These are phyloP conservation scores for Pipistrellus nathusii DNA, from an alignment of 2,797 vertebrate genomes.

Conservation along the genomic window DNA sequence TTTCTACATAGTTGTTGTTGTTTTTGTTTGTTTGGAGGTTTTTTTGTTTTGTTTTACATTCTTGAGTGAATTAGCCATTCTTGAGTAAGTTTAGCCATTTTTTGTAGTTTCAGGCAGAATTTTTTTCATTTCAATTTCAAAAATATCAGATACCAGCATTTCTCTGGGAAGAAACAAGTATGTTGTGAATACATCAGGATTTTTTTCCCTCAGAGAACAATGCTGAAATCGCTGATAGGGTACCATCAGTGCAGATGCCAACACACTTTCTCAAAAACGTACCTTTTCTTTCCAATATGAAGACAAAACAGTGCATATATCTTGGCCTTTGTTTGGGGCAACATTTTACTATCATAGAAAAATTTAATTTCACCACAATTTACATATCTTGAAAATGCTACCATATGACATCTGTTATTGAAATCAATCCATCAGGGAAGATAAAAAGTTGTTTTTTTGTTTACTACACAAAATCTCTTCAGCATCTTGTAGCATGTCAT, in stretches of 20 bases:
- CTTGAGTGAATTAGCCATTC: not conserved
- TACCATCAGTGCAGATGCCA: not conserved
- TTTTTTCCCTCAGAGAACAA: not conserved
- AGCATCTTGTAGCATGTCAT: not conserved
- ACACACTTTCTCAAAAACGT: not conserved
- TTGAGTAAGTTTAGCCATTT: conserved; percentile 5
- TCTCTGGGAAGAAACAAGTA: not conserved
- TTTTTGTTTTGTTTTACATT: not conserved
- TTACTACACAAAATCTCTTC: not conserved
- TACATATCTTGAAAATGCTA: not conserved
- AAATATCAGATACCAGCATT: not conserved
- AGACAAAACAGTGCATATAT: conserved; percentile 11
- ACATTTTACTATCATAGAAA: not conserved
- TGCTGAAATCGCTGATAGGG: not conserved
- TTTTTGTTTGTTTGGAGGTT: no score
- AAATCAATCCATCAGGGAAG: not conserved
- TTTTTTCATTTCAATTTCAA: not conserved
- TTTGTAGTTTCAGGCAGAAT: not conserved
- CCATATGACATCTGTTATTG: not conserved
- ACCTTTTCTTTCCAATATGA: not conserved
- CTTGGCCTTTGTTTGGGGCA: not conserved
- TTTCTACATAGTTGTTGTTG: not conserved
- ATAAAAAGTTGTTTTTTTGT: not conserved
- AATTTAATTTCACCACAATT: not conserved
- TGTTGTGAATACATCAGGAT: not conserved